phyloP scores from a whole-genome alignment of 2,888 invertebrate genomes.

The Drosophila sordidula region DNA sequence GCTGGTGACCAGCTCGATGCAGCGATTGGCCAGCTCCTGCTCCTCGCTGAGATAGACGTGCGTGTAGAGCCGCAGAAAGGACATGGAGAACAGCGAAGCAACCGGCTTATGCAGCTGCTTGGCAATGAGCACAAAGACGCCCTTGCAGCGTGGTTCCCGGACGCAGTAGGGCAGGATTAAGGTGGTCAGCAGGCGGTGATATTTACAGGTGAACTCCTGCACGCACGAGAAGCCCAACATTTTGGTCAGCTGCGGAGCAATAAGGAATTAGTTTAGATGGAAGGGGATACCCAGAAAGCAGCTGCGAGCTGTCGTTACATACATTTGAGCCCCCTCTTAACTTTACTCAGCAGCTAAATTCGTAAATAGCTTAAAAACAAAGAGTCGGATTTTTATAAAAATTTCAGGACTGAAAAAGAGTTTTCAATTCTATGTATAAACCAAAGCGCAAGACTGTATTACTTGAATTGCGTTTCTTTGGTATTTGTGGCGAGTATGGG shows the following conservation, averaged over 20 bases:
- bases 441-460: no score
- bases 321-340: no score
- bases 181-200: slow-evolving; percentile 89
- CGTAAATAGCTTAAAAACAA: no score
- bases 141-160: slow-evolving; percentile 85
- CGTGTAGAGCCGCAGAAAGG: slow-evolving; percentile 90
- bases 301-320: no score
- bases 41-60: slow-evolving; percentile 89
- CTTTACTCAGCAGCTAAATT: no score
- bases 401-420: no score
- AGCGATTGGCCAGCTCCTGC: slow-evolving; percentile 87
- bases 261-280: no score
- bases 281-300: no score
- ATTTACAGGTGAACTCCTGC: slow-evolving; percentile 89
- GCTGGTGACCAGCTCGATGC: slow-evolving; percentile 88
- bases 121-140: slow-evolving; percentile 86
- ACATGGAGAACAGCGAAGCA: slow-evolving; percentile 87
- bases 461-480: no score
- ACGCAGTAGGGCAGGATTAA: slow-evolving; percentile 88
- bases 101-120: slow-evolving; percentile 80
- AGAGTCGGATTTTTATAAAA: no score
- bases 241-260: slow-evolving; percentile 86
- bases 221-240: slow-evolving; percentile 90
- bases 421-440: no score
- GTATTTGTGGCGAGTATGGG: no score